Evolutionary conservation across 1,140 invertebrate species (phyloP).

Genomic region (Platorchestia sp.): DNA sequence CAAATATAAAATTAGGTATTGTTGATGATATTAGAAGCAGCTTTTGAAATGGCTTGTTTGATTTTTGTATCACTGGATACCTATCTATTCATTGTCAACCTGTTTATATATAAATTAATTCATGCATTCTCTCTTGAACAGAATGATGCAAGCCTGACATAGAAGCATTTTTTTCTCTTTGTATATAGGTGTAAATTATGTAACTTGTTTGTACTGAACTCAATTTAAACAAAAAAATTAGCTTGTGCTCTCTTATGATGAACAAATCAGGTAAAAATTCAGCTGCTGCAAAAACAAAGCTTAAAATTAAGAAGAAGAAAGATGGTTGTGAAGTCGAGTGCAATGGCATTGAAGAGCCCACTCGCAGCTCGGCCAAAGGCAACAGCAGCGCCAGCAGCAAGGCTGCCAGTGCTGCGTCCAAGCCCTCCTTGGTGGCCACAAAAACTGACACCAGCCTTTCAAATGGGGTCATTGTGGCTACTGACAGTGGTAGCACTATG

Average conservation of each 20-base stretch:
- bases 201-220: slow-evolving; percentile 39
- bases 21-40: too few relatives aligned
- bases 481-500: neutral
- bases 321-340: slow-evolving; percentile 47
- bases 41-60: too few relatives aligned
- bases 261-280: slow-evolving; percentile 39
- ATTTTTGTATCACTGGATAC: too few relatives aligned
- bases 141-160: slow-evolving; percentile 19
- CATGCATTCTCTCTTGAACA: neutral
- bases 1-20: too few relatives aligned
- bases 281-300: slow-evolving; percentile 20
- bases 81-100: too few relatives aligned
- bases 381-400: neutral
- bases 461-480: neutral
- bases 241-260: neutral
- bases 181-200: slow-evolving; percentile 55
- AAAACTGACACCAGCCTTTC: neutral
- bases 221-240: neutral
- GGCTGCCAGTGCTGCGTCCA: neutral
- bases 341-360: slow-evolving; percentile 2
- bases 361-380: neutral
- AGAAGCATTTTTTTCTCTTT: neutral
- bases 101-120: too few relatives aligned
- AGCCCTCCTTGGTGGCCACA: neutral
- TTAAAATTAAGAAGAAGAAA: slow-evolving; percentile 34